Base-by-base conservation (phyloP, 1,140 invertebrate genomes). In the Drosophila asahinai region DNA sequence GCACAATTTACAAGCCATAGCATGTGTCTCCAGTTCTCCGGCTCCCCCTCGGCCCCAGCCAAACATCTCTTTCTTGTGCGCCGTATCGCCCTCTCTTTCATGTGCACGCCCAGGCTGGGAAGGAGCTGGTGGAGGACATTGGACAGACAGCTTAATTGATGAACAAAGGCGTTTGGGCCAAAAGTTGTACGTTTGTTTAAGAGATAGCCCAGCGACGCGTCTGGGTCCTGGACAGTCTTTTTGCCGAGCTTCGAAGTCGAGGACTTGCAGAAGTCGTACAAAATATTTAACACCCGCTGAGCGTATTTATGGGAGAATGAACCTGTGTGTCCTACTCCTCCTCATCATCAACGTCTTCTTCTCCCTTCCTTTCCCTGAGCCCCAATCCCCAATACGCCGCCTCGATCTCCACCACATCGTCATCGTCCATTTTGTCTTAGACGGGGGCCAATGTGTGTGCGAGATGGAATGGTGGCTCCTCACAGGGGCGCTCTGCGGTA, bases 221-320 rank as follows among this genome's bases (percentile, higher is more conserved):
- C 73, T 74, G 71, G 45, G 68, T 42, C 59, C 76, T 72, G 76
- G 77, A 45, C 76, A 72, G 66, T 72, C 58, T 78, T 74, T 73
- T 74, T 60, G 70, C 65, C 66, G 52, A 78, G 57, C 42, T 57
- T 66, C 80, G 55, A 87, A 74, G 80, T 83, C 80, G 68, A 87
- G 84, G 77, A 87, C 81, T 89, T 87, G 84, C 84, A 87, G 81
- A 87, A 87, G 84, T 84, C 84, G 84, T 87, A 87, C 84, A 89
- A 78, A 87, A 87, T 87, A 87, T 87, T 87, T 87, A 87, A 86
- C 86, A 87, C 90, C 90, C 86, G 90, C 90, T 92, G 90, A 60
- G 90, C 80, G 71, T 82, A 86, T 92, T 92, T 92, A 91, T 92
- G 90, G 90, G 90, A 92, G 91, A 92, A 90, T 92, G 90, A 92